A percentile compares a stretch with the other conserved stretches of the same genome.
These are phyloP conservation scores for Leptura quadrifasciata DNA, from an alignment of 2,888 invertebrate species.

Conservation along the genomic window DNA sequence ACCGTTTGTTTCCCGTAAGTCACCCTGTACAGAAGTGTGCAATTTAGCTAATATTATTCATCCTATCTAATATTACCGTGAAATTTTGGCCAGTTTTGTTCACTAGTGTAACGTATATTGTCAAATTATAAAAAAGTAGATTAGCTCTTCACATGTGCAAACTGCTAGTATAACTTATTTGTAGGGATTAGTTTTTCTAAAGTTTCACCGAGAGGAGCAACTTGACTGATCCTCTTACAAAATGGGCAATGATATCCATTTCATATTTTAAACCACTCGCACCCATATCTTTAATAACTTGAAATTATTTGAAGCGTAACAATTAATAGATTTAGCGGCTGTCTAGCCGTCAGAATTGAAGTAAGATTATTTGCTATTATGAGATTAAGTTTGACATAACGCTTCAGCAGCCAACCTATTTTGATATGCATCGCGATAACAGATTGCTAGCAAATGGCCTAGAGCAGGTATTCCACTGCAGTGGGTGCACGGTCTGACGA, in stretches of 20 bases:
- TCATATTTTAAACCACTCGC: not conserved
- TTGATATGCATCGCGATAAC: conserved; percentile 44
- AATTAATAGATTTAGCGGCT: conserved; percentile 1
- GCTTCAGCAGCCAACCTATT: conserved; percentile 40
- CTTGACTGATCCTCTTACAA: not conserved
- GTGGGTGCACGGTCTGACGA: conserved; percentile 38
- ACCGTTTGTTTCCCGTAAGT: too few relatives aligned
- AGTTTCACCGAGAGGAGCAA: not conserved
- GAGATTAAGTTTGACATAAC: conserved; percentile 43
- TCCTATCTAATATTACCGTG: too few relatives aligned
- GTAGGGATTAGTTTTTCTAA: too few relatives aligned
- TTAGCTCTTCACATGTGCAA: too few relatives aligned
- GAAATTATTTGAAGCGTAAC: not conserved
- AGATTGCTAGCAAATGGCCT: conserved; percentile 39
- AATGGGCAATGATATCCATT: not conserved
- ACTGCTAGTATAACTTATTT: too few relatives aligned
- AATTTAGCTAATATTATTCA: too few relatives aligned
- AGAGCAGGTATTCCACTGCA: conserved; percentile 40
- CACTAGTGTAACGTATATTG: too few relatives aligned
- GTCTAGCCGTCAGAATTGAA: conserved; percentile 22
- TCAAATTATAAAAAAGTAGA: too few relatives aligned
- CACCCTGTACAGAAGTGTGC: too few relatives aligned
- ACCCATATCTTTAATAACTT: not conserved
- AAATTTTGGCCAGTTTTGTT: too few relatives aligned
- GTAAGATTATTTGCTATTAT: conserved; percentile 28